These are phyloP conservation scores for Tanytarsus gracilentus DNA, from an alignment of 2,888 invertebrate species.

Conservation along the genomic window DNA sequence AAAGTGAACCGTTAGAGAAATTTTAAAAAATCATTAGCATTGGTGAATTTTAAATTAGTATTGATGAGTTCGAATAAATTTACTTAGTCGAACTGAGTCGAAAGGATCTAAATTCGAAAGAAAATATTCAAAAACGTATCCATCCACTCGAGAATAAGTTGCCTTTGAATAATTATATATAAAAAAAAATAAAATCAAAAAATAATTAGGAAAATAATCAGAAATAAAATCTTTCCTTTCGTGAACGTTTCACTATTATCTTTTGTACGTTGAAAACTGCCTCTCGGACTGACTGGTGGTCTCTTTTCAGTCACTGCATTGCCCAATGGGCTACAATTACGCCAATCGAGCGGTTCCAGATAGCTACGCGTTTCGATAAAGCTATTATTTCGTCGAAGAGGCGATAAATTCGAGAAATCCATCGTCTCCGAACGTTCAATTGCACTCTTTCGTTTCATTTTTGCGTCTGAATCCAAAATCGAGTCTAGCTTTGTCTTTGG, in stretches of 20 bases:
- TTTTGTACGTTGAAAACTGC: not conserved
- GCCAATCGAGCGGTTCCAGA: not conserved
- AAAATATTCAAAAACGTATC: too few relatives aligned
- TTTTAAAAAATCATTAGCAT: too few relatives aligned
- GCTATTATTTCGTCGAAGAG: constrained; percentile 18
- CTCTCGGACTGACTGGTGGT: constrained; percentile 14
- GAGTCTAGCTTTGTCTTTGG: constrained; percentile 25
- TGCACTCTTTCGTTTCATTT: constrained; percentile 18
- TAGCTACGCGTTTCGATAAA: constrained; percentile 10
- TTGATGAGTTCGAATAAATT: too few relatives aligned
- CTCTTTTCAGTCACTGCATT: not conserved
- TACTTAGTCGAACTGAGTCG: too few relatives aligned
- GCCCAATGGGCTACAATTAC: not conserved
- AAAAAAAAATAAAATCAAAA: too few relatives aligned
- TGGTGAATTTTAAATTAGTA: too few relatives aligned
- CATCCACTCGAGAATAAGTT: too few relatives aligned
- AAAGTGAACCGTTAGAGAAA: too few relatives aligned
- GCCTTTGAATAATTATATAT: too few relatives aligned
- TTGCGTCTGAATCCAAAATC: constrained; percentile 9
- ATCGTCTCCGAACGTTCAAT: constrained; percentile 24
- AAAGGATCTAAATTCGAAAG: too few relatives aligned
- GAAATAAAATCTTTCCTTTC: not conserved
- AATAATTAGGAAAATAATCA: too few relatives aligned
- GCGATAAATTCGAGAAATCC: constrained; percentile 15
- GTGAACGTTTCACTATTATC: not conserved